Evolutionary conservation across 1,140 invertebrate genomes (phyloP).

Genomic region (Eueides isabella): DNA sequence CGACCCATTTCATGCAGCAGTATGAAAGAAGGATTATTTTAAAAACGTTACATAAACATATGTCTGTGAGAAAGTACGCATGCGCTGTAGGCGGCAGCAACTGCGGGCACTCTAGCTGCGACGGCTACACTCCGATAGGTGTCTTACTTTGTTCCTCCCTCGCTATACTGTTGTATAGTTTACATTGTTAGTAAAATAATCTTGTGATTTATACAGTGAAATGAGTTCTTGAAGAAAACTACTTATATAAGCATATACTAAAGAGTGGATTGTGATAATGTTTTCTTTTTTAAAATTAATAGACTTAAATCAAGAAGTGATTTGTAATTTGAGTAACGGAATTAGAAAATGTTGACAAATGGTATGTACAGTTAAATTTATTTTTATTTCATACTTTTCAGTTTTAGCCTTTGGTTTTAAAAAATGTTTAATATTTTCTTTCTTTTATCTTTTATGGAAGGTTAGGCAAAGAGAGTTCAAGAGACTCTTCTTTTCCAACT

Average conservation of each 20-base stretch:
- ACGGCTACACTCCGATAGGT: conserved; percentile 18
- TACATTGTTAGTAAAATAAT: not conserved
- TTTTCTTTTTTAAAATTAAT: not conserved
- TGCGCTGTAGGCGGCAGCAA: conserved; percentile 29
- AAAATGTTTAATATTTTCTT: too few species aligned
- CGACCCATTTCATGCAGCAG: not conserved
- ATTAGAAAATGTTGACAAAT: not conserved
- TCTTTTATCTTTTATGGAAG: too few species aligned
- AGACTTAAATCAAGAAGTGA: not conserved
- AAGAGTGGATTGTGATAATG: not conserved
- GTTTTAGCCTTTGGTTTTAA: not conserved
- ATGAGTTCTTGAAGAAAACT: not conserved
- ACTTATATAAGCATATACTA: not conserved
- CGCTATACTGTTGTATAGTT: not conserved
- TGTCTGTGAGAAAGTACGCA: conserved; percentile 23
- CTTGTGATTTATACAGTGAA: not conserved
- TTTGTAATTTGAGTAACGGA: not conserved
- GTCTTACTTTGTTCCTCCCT: not conserved
- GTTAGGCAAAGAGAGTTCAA: too few species aligned
- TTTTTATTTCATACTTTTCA: too few species aligned
- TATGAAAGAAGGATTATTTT: conserved; percentile 14
- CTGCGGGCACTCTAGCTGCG: conserved; percentile 33
- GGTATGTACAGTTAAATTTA: not conserved
- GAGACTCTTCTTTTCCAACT: too few species aligned
- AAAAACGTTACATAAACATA: conserved; percentile 28